Evolutionary conservation across 2,113 vertebrate species (phyloP), one percentile per base, ranked within the genome.

Genomic region (Solea solea): DNA sequence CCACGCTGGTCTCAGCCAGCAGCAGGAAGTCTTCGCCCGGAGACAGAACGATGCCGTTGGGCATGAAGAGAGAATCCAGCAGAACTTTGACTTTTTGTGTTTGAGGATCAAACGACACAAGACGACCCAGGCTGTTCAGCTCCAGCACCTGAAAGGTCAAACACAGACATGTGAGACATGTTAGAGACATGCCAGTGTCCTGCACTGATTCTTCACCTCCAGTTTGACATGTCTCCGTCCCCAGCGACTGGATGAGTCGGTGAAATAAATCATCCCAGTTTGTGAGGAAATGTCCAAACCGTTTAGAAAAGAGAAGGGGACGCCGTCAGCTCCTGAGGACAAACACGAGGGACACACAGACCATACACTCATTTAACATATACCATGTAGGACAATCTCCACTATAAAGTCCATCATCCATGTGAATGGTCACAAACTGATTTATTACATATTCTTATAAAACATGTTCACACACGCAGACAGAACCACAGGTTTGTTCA

Each of bases 211-310:
- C 15, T 64, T 90, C 79, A 93, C 91, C 89, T 94, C 91, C 4
- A 92, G 89, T 66, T 83, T 91, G 64, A 93, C 93, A 51, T 94
- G 91, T 64, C 57, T 45, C 46, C 92, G 89, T 25, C 92, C 91
- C 92, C 93, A 94, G 42, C 91, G 91, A 41, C 90, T 94, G 64
- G 93, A 94, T 0, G 92, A 94, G 86, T 94, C 92, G 0, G 86
- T 94, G 80, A 94, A 95, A 74, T 89, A 94, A 57, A 94, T 76
- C 1, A 83, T 74, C 0, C 89, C 93, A 4, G 91, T 88, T 21
- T 77, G 73, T 27, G 90, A 72, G 64, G 92, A 92, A 66, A 94
- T 86, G 76, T 94, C 92, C 51, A 94, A 79, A 5, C 93, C 91
- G 8, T 93, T 94, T 3, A 94, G 79, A 54, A 94, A 94, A 48